Base-by-base conservation (phyloP, 2,888 invertebrate genomes). In the Apeira syringaria region DNA sequence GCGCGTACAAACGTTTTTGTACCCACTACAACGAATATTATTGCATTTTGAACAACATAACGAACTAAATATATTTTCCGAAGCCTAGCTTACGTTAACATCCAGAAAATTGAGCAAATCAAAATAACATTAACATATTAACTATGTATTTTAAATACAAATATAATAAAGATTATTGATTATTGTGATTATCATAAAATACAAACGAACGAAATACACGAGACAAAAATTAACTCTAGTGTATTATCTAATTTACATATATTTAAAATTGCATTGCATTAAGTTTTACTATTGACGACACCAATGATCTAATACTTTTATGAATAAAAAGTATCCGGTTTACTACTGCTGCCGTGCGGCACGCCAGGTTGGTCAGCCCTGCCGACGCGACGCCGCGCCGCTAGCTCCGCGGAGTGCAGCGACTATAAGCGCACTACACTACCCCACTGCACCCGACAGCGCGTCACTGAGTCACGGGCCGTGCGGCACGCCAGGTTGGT, bases 41-140 rank as follows among this genome's bases (percentile, higher is more conserved):
- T 70, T 62, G 55, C 54, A 49, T 49, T 57, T 48, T 28, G 39
- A 55, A 56, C 64, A 75, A 79, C 69, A 75, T 74, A 78, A 79
- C 71, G 71, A 80, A 78, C 58, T 66, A 67, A 74, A 71, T 52
- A 64, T 64, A 56, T 63, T 75, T 70, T 65, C 73, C 67, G 67
- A 78, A 75, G 68, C 75, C 75, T 86, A 82, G 68, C 82, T 83
- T 82, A 85, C 67, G 68, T 59, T 76, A 81, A 83, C 74, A 81
- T 80, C 80, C 74, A 82, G 74, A 81, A 77, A 82, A 86, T 88
- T 88, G 89, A 89, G 89, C 89, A 89, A 88, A 88, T 87, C 59
- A 88, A 80, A 85, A 83, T 80, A 87, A 87, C 85, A 87, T 64
- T 80, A 87, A 87, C 83, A 86, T 63, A 75, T 43, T 39, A 52